A percentile compares a stretch with the other conserved stretches of the same genome.
phyloP scores from a whole-genome alignment of 2,888 invertebrate genomes.

The Dorcus hopei region DNA sequence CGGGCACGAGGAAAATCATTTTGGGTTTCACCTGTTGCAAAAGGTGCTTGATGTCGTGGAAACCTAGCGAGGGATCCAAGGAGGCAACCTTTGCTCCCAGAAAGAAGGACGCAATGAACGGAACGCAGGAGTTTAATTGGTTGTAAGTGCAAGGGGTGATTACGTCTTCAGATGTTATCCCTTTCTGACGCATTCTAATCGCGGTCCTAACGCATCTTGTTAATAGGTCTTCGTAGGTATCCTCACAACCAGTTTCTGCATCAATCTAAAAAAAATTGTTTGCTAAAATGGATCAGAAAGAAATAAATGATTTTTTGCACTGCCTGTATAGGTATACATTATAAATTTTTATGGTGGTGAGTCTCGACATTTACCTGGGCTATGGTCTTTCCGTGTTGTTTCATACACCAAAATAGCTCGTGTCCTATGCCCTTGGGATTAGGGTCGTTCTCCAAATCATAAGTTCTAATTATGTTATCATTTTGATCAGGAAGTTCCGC shows the following conservation, averaged over 20 bases:
- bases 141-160: slow-evolving; percentile 51
- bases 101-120: slow-evolving; percentile 50
- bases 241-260: slow-evolving; percentile 11
- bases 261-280: slow-evolving; percentile 10
- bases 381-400: background rate
- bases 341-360: too few relatives aligned
- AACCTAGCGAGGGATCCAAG: slow-evolving; percentile 33
- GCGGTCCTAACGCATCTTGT: slow-evolving; percentile 13
- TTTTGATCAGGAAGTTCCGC: slow-evolving; percentile 6
- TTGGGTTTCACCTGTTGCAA: slow-evolving; percentile 27
- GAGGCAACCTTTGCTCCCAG: slow-evolving; percentile 43
- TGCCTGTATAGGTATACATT: too few relatives aligned
- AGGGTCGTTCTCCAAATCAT: background rate
- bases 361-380: slow-evolving; percentile 4
- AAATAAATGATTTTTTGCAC: too few relatives aligned
- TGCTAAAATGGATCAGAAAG: too few relatives aligned
- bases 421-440: slow-evolving; percentile 6
- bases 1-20: slow-evolving; percentile 21
- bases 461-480: slow-evolving; percentile 12
- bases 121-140: slow-evolving; percentile 48
- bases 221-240: slow-evolving; percentile 7
- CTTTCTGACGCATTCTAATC: slow-evolving; percentile 1
- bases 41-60: slow-evolving; percentile 27
- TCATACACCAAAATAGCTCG: slow-evolving; percentile 3
- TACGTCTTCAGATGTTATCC: slow-evolving; percentile 44